These are phyloP conservation scores for Cyclophora punctaria DNA, from an alignment of 2,888 invertebrate genomes.

Conservation along the genomic window DNA sequence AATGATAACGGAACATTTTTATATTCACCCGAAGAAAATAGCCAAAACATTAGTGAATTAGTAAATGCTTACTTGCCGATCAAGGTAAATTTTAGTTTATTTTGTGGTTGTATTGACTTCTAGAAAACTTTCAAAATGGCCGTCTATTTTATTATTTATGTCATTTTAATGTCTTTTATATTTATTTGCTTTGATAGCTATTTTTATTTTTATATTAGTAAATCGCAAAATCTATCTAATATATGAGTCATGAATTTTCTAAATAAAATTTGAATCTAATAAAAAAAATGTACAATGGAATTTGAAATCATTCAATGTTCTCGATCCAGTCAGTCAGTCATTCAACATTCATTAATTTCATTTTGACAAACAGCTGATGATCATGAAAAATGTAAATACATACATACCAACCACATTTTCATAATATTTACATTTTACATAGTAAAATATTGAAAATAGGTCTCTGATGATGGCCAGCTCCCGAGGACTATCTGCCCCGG, in stretches of 20 bases:
- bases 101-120: slow-evolving; percentile 68
- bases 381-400: too few species aligned
- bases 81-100: slow-evolving; percentile 72
- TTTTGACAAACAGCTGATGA: slow-evolving; percentile 17
- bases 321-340: too few species aligned
- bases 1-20: slow-evolving; percentile 80
- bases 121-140: slow-evolving; percentile 43
- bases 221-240: too few species aligned
- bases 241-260: too few species aligned
- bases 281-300: too few species aligned
- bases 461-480: slow-evolving; percentile 79
- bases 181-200: background rate
- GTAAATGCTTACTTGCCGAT: slow-evolving; percentile 84
- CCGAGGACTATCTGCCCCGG: slow-evolving; percentile 85
- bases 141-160: slow-evolving; percentile 26
- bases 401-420: background rate
- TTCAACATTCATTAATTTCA: background rate
- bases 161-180: slow-evolving; percentile 42
- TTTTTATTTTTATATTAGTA: too few species aligned
- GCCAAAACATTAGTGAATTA: slow-evolving; percentile 76
- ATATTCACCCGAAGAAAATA: slow-evolving; percentile 75
- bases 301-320: too few species aligned
- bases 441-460: slow-evolving; percentile 63
- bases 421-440: background rate
- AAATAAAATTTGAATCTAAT: too few species aligned